phyloP scores from a whole-genome alignment of 2,797 vertebrate species.

The Phataginus tricuspis region DNA sequence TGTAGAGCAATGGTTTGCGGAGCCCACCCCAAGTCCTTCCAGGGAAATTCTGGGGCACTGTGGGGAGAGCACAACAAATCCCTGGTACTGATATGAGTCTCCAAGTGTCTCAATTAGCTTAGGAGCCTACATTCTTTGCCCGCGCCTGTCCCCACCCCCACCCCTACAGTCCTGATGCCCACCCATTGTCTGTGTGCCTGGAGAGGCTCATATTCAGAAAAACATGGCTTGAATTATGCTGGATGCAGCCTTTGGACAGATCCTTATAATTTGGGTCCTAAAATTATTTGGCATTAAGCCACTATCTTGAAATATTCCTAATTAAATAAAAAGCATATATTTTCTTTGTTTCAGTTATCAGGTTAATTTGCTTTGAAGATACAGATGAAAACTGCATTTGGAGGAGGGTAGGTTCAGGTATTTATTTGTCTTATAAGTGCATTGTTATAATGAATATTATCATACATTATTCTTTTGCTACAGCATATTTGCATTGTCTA shows the following conservation, averaged over 20 bases:
- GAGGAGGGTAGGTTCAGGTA: neutral
- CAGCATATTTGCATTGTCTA: constrained; percentile 29
- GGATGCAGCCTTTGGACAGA: neutral
- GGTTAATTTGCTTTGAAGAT: constrained; percentile 53
- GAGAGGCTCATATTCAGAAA: neutral
- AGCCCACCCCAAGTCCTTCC: neutral
- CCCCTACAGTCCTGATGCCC: neutral
- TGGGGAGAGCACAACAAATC: neutral
- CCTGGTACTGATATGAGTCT: neutral
- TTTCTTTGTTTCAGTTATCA: constrained; percentile 48
- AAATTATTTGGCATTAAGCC: constrained; percentile 4
- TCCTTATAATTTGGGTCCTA: neutral
- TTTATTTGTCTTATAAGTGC: neutral
- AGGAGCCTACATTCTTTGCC: neutral
- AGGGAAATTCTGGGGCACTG: neutral
- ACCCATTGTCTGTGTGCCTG: constrained; percentile 54
- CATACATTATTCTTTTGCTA: neutral
- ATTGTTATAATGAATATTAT: neutral
- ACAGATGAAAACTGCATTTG: neutral
- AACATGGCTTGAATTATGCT: neutral
- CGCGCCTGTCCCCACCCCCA: neutral
- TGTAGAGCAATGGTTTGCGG: neutral
- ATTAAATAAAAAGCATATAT: constrained; percentile 42
- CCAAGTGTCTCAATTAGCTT: neutral
- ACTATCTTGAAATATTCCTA: constrained; percentile 54